A percentile compares a stretch with the other conserved stretches of the same genome.
These are phyloP conservation scores for Sisor rabdophorus DNA, from an alignment of 2,113 vertebrate genomes.

Conservation along the genomic window DNA sequence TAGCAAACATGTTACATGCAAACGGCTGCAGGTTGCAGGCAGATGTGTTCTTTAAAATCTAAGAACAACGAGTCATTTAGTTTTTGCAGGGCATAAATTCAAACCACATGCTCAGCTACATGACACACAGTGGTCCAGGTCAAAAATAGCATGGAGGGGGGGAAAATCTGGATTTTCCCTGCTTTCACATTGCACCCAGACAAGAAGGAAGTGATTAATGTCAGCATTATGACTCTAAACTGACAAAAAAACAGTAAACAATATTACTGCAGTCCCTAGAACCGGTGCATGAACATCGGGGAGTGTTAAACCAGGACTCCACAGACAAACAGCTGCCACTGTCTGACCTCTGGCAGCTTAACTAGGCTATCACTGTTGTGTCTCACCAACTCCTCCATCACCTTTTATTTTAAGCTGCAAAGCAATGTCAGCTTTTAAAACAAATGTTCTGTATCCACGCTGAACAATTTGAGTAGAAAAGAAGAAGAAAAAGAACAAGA, in stretches of 20 bases:
- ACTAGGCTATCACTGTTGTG: slow-evolving; percentile 43
- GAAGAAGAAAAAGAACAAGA: background rate
- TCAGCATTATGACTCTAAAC: background rate
- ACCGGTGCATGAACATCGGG: background rate
- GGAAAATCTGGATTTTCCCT: slow-evolving; percentile 26
- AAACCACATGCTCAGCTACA: slow-evolving; percentile 63
- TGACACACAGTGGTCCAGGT: slow-evolving; percentile 48
- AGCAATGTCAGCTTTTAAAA: background rate
- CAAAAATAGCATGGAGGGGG: slow-evolving; percentile 54
- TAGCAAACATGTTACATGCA: background rate
- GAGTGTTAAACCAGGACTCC: slow-evolving; percentile 35
- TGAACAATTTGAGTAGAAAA: background rate
- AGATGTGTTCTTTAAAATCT: slow-evolving; percentile 14
- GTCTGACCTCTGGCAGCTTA: slow-evolving; percentile 47
- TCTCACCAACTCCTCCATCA: background rate
- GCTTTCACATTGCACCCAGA: slow-evolving; percentile 12
- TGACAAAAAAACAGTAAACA: background rate
- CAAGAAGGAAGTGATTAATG: background rate
- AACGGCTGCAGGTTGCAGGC: slow-evolving; percentile 4
- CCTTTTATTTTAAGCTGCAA: background rate
- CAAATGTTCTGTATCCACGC: background rate
- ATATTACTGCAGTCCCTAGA: background rate
- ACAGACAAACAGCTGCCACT: slow-evolving; percentile 18
- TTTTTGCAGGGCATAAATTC: slow-evolving; percentile 55
- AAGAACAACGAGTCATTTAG: slow-evolving; percentile 44